Conservation (phyloP, 2,888 invertebrate species). For the Aethes cnicana region DNA sequence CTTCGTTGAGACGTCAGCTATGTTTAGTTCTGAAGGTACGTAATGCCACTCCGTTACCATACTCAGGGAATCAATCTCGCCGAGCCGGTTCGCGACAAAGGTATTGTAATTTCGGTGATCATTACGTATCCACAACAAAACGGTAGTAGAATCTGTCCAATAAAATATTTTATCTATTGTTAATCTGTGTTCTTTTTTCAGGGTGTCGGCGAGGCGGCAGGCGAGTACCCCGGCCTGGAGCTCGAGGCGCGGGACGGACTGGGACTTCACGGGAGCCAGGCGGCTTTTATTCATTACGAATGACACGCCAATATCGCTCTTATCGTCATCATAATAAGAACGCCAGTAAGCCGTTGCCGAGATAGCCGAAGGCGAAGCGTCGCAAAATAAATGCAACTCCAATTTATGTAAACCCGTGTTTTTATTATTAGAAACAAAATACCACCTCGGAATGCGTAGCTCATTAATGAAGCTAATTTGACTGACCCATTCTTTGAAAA, state of each 20-base stretch:
- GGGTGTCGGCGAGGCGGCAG: conserved; percentile 23
- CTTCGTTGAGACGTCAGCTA: too few relatives aligned
- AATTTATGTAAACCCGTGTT: background rate
- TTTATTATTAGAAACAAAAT: background rate
- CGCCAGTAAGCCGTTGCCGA: background rate
- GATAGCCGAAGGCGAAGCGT: background rate
- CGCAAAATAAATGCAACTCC: background rate
- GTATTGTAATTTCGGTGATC: background rate
- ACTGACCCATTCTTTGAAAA: background rate
- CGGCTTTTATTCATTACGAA: background rate
- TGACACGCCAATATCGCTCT: background rate
- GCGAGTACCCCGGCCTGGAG: conserved; percentile 27
- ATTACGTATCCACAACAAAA: conserved; percentile 7
- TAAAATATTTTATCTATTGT: background rate
- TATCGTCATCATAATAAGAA: background rate
- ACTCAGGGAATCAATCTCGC: too few relatives aligned
- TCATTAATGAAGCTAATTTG: background rate
- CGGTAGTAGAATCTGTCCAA: conserved; percentile 25
- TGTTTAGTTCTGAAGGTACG: too few relatives aligned
- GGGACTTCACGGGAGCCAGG: background rate
- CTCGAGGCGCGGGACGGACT: conserved; percentile 2
- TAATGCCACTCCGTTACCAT: too few relatives aligned
- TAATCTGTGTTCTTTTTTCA: conserved; percentile 24
- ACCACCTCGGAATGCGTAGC: background rate
- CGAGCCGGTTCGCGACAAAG: too few relatives aligned